These are phyloP conservation scores for Gambusia holbrooki DNA, from an alignment of 2,113 vertebrate species.

Conservation along the genomic window DNA sequence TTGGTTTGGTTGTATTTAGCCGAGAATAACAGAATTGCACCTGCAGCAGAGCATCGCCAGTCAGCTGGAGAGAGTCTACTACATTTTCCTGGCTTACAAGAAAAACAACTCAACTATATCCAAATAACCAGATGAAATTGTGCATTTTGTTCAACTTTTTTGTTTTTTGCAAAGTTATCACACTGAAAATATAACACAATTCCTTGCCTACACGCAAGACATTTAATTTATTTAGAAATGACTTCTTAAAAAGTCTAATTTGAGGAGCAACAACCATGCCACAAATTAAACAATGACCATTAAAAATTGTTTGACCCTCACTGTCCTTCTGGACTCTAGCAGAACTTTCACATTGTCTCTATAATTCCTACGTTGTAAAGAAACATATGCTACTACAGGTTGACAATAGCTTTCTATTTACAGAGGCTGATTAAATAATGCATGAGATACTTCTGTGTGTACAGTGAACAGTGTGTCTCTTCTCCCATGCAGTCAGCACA, in stretches of 20 bases:
- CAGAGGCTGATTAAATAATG: constrained; percentile 54
- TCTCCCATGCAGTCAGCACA: constrained; percentile 43
- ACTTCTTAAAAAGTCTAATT: background rate
- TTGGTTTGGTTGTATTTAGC: no score
- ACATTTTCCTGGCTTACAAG: no score
- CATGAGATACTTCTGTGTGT: constrained; percentile 49
- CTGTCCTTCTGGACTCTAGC: background rate
- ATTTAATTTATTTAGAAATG: background rate
- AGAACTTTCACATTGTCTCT: constrained; percentile 13
- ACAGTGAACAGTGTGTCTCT: constrained; percentile 32
- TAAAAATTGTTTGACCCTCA: background rate
- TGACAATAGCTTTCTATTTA: constrained; percentile 24
- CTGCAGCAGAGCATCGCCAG: no score
- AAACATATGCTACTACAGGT: constrained; percentile 24
- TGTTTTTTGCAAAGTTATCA: no score
- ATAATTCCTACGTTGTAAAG: constrained; percentile 44
- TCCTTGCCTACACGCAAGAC: background rate
- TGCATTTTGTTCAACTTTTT: no score
- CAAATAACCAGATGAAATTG: no score
- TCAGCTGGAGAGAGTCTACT: no score
- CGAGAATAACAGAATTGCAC: no score
- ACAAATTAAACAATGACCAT: background rate
- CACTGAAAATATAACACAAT: no score
- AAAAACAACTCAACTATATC: no score
- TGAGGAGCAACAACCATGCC: background rate